These are phyloP conservation scores for Nylanderia fulva DNA, from an alignment of 1,140 invertebrate species.

Conservation along the genomic window DNA sequence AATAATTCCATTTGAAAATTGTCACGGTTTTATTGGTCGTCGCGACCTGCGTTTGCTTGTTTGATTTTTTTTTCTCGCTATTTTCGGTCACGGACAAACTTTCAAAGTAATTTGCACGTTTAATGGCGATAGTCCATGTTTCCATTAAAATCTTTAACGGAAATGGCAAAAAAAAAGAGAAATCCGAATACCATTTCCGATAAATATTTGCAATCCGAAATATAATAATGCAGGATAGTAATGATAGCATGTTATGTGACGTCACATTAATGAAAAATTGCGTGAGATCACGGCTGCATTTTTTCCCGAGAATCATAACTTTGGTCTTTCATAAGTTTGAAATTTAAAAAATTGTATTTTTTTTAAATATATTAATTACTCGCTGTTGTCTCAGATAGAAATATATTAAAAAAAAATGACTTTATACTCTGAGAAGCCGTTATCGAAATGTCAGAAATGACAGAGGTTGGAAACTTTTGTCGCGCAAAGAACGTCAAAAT, in stretches of 20 bases:
- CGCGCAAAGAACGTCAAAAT: neutral
- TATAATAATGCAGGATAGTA: neutral
- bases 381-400: neutral
- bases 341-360: neutral
- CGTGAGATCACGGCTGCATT: neutral
- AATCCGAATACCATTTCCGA: neutral
- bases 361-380: neutral
- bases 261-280: neutral
- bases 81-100: constrained; percentile 24
- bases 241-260: neutral
- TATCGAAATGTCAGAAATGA: neutral
- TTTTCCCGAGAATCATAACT: neutral
- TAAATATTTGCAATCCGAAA: neutral
- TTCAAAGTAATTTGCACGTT: constrained; percentile 42
- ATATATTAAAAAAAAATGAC: neutral
- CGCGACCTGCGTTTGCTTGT: constrained; percentile 23
- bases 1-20: constrained; percentile 58
- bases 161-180: neutral
- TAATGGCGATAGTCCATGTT: constrained; percentile 26
- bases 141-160: constrained; percentile 31
- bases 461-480: neutral
- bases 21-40: constrained; percentile 48
- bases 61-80: constrained; percentile 40
- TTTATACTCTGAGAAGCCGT: neutral
- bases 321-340: neutral